These are phyloP conservation scores for Tetraneura akinire DNA, from an alignment of 1,140 invertebrate genomes.

Conservation along the genomic window DNA sequence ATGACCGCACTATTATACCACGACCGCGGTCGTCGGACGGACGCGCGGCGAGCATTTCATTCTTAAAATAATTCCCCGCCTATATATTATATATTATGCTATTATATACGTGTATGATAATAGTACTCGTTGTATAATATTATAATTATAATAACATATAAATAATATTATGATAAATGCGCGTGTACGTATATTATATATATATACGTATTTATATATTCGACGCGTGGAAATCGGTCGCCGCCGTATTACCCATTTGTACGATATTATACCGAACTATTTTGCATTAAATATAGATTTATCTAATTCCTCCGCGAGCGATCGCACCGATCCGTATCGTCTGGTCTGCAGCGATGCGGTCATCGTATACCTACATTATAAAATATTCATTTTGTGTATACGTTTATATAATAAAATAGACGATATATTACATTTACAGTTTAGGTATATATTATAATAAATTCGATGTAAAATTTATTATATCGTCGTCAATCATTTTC, in stretches of 20 bases:
- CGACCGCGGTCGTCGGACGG: no score
- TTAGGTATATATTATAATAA: no score
- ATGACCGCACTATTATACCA: background rate
- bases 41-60: background rate
- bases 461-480: no score
- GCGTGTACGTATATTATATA: background rate
- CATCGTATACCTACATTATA: background rate
- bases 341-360: background rate
- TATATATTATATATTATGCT: no score
- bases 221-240: background rate
- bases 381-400: no score
- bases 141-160: background rate
- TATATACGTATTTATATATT: background rate
- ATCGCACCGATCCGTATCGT: background rate
- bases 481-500: background rate
- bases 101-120: no score
- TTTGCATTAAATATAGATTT: constrained; percentile 26
- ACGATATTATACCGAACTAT: background rate
- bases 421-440: no score
- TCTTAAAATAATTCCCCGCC: background rate
- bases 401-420: no score
- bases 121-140: background rate
- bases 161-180: background rate
- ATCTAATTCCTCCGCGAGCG: background rate
- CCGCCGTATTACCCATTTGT: background rate